These are phyloP conservation scores for Tribolium freemani DNA, from an alignment of 2,888 invertebrate genomes.

Conservation along the genomic window DNA sequence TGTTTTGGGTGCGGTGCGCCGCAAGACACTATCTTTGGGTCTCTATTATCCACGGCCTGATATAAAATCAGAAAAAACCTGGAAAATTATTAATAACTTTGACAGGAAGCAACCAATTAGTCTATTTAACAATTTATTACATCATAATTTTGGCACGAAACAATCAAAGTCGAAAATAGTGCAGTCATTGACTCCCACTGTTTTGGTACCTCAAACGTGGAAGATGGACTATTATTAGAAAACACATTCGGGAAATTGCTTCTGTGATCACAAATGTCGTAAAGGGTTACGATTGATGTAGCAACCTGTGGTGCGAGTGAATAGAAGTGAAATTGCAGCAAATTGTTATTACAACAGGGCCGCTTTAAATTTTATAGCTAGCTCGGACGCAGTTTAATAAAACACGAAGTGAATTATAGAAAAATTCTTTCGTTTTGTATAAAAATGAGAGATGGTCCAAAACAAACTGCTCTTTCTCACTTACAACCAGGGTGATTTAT, in stretches of 20 bases:
- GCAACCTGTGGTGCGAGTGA: background rate
- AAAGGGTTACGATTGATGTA: background rate
- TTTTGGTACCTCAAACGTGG: background rate
- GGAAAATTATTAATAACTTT: background rate
- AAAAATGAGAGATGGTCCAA: too few species aligned
- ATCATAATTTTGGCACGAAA: background rate
- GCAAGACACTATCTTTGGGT: background rate
- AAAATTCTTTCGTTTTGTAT: background rate
- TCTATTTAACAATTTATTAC: background rate
- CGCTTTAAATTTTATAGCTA: background rate
- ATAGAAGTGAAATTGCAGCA: background rate
- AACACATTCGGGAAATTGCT: background rate
- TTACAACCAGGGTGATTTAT: too few species aligned
- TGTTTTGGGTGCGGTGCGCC: background rate
- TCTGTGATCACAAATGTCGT: background rate
- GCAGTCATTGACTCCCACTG: background rate
- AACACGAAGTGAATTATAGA: background rate
- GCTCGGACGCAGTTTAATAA: background rate
- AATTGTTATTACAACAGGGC: background rate
- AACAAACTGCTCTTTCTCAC: too few species aligned
- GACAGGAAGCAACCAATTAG: conserved; percentile 1
- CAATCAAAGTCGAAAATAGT: background rate
- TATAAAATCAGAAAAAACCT: background rate
- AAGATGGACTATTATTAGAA: background rate
- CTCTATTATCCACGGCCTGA: background rate